Base-by-base conservation (phyloP, 2,888 invertebrate species). In the Orthonychiurus folsomi region DNA sequence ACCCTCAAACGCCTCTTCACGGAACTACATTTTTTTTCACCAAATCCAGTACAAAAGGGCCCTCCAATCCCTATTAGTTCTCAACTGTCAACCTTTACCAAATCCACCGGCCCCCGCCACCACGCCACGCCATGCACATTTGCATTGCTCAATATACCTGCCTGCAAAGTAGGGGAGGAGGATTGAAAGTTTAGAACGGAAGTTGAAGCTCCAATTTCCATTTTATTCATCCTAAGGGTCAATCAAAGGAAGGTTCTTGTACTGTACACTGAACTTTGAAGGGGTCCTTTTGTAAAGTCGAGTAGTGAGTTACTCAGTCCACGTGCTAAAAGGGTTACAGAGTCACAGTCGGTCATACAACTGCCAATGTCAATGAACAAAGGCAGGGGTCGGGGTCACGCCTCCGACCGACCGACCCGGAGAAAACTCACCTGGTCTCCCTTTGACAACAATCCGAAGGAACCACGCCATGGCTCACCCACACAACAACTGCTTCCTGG, bases 261-360 rank as follows among this genome's bases (percentile, higher is more conserved):
- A 21, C 21, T 52, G 52, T 3, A 52, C 48, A 15, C n/a, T 48
- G 48, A n/a, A 15, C 48, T 15, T 3, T 21, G 52, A 52, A 52
- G 24, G 52, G 24, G 52, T 12, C 52, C 52, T 52, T 52, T 52
- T 52, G 52, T 52, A n/a, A n/a, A n/a, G n/a, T n/a, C n/a, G n/a
- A n/a, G n/a, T n/a, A n/a, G n/a, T n/a, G n/a, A n/a, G n/a, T n/a
- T n/a, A 21, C 52, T 20, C 52, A 12, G 52, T 48, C 66, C 69
- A 67, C 66, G 69, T 67, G 69, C 66, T 66, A 63, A 67, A 66
- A 65, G 65, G 64, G 61, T 69, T 66, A 64, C 62, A 56, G 61
- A 63, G 61, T 66, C 63, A 63, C 37, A 61, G 60, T 64, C 63
- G 62, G 64, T 63, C 64, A 62, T 59, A 64, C 64, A 60, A 61